These are phyloP conservation scores for Petroica traversi DNA, from an alignment of 2,113 vertebrate species.

Conservation along the genomic window DNA sequence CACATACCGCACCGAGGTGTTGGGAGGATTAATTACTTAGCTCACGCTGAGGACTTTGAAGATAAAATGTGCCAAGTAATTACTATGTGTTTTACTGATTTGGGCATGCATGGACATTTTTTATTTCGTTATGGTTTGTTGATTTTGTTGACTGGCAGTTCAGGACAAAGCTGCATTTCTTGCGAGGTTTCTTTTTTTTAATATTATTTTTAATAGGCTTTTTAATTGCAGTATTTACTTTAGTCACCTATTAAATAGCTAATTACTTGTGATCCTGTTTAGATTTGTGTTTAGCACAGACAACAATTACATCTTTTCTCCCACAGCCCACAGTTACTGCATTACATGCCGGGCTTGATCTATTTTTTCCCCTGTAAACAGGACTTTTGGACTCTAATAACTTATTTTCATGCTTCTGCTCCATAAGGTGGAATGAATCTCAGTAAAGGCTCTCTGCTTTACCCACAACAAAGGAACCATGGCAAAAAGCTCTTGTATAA, in stretches of 20 bases:
- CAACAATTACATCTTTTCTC: constrained; percentile 53
- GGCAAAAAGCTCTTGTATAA: not conserved
- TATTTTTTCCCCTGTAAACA: not conserved
- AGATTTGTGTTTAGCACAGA: constrained; percentile 48
- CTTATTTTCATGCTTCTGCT: not conserved
- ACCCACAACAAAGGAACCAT: not conserved
- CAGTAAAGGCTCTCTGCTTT: not conserved
- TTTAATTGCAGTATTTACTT: constrained; percentile 53
- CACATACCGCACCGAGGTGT: constrained; percentile 40
- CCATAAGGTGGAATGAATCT: not conserved
- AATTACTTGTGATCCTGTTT: constrained; percentile 49
- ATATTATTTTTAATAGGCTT: constrained; percentile 33
- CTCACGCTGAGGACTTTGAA: constrained; percentile 7
- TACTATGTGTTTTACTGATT: constrained; percentile 34
- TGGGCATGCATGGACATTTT: not conserved
- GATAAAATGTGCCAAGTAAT: constrained; percentile 54
- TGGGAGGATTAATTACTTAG: constrained; percentile 55
- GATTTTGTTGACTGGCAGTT: constrained; percentile 27
- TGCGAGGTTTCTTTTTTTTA: constrained; percentile 5
- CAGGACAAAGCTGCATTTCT: constrained; percentile 18
- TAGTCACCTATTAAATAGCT: constrained; percentile 59
- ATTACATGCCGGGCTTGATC: not conserved
- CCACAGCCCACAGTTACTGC: not conserved
- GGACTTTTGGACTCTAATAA: not conserved
- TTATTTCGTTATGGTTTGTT: constrained; percentile 25